Base-by-base conservation (phyloP, 2,888 invertebrate species). In the Tubulanus polymorphus region DNA sequence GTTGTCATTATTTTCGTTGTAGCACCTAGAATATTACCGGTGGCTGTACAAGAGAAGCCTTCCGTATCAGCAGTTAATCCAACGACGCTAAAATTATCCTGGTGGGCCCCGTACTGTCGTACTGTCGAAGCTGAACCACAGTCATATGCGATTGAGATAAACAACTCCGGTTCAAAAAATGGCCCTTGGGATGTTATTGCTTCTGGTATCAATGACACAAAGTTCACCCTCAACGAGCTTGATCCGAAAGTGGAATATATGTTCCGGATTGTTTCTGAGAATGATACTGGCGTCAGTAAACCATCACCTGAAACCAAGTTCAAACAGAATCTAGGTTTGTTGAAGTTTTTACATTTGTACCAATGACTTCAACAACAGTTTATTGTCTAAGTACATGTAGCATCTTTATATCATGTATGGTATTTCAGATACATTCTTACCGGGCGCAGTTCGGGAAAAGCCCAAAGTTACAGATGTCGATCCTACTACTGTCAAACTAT, bases 221-320 rank as follows among this genome's bases (percentile, higher is more conserved):
- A 58, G 18, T 65, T 67, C 48, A 62, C 62, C 8, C 58, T 71
- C 32, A 63, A 65, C 45, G 68, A 66, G 52, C 65, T 73, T 12
- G 57, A 67, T 45, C 72, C 73, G 3, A 72, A 72, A 50, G 85
- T 90, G 63, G 95, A 96, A 80, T 97, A 97, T 81, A 89, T 90
- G 79, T 94, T 96, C 83, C 85, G 99, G 57, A 87, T 99, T 29
- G 85, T 95, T 27, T 96, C 96, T 2, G 94, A 95, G 76, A 95
- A 95, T 81, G 91, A 92, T 76, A 91, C 90, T 75, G 95, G 95
- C 48, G 87, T 94, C 63, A 93, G 93, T 78, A 96, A 97, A 75
- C 96, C 99, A 0, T 94, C 94, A 52, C 93, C 41, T 41, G 15
- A 20, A 3, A 23, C 23, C 6, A 41, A 18, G 18, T 18, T 41